Conservation (phyloP, 2,113 vertebrate species). For the Macquaria australasica region DNA sequence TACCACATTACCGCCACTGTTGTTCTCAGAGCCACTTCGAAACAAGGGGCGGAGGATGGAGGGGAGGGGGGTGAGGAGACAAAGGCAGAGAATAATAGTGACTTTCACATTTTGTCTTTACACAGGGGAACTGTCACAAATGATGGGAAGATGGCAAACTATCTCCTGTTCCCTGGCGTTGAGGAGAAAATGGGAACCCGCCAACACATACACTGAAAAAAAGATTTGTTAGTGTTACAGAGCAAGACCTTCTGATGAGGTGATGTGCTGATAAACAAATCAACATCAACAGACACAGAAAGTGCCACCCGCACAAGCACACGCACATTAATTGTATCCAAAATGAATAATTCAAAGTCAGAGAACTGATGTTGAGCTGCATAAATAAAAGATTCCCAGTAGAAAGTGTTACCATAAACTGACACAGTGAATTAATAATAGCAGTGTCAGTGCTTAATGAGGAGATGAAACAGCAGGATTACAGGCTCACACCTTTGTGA, state of each 20-base stretch:
- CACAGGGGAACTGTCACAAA: conserved; percentile 10
- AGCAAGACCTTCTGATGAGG: conserved; percentile 50
- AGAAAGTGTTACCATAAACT: conserved; percentile 66
- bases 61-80: neutral
- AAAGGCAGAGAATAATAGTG: conserved; percentile 1
- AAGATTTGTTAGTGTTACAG: conserved; percentile 26
- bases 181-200: conserved; percentile 6
- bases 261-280: conserved; percentile 56
- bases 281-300: conserved; percentile 42
- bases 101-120: conserved; percentile 32
- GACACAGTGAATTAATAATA: conserved; percentile 73
- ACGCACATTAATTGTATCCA: conserved; percentile 67
- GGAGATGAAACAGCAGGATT: conserved; percentile 63
- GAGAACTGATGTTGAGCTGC: conserved; percentile 61
- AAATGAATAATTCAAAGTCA: conserved; percentile 80
- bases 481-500: conserved; percentile 53
- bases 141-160: conserved; percentile 24
- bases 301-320: conserved; percentile 18
- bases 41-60: neutral
- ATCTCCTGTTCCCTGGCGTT: conserved; percentile 13
- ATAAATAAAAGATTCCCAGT: conserved; percentile 77
- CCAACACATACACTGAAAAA: conserved; percentile 1
- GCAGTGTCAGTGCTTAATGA: conserved; percentile 57
- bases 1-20: conserved; percentile 22
- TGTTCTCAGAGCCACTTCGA: conserved; percentile 26